phyloP scores from a whole-genome alignment of 2,888 invertebrate genomes.

The Reticulitermes lucifugus region DNA sequence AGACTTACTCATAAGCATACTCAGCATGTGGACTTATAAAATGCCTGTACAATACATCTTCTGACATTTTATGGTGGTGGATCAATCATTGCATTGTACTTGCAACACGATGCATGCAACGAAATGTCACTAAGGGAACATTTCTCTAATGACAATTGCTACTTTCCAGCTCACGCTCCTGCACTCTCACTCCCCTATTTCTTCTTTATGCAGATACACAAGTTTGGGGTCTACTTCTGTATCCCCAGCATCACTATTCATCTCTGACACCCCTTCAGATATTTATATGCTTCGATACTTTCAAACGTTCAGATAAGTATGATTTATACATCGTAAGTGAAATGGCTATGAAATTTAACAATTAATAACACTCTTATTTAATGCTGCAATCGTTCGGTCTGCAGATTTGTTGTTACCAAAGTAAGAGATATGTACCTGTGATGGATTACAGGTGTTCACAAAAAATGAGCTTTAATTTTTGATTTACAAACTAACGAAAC shows the following conservation, averaged over 20 bases:
- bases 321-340: too few relatives aligned
- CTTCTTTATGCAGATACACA: constrained; percentile 2
- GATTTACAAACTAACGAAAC: too few relatives aligned
- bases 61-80: constrained; percentile 14
- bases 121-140: not conserved
- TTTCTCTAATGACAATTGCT: constrained; percentile 21
- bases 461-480: too few relatives aligned
- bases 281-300: constrained; percentile 19
- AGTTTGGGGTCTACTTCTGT: not conserved
- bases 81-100: constrained; percentile 39
- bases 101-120: constrained; percentile 19
- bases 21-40: constrained; percentile 4
- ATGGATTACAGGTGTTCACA: too few relatives aligned
- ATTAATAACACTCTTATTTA: too few relatives aligned
- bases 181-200: not conserved
- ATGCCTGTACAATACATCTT: not conserved
- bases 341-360: too few relatives aligned
- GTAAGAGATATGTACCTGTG: too few relatives aligned
- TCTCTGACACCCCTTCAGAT: constrained; percentile 25
- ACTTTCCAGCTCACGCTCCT: constrained; percentile 8
- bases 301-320: too few relatives aligned
- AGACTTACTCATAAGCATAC: not conserved
- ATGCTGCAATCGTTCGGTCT: too few relatives aligned
- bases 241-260: constrained; percentile 17
- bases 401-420: too few relatives aligned